A percentile compares a stretch with the other conserved stretches of the same genome.
Evolutionary conservation across 2,888 invertebrate genomes (phyloP).

Genomic region (Acrobasis repandana): DNA sequence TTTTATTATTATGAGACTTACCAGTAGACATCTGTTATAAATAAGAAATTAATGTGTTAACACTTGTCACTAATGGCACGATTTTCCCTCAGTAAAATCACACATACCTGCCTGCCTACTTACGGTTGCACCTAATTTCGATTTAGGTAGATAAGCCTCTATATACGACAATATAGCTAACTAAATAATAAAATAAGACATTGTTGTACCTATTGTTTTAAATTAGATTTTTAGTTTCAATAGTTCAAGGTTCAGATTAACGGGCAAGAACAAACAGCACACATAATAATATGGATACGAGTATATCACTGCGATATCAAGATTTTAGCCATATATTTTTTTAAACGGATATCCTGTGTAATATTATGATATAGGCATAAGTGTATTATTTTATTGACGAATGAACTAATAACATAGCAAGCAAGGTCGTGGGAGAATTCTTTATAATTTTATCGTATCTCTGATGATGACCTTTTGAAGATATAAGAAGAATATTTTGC

Average conservation of each 20-base stretch:
- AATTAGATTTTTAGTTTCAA: background rate
- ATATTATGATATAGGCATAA: conserved; percentile 6
- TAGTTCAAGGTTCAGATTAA: background rate
- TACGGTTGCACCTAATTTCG: too few species aligned
- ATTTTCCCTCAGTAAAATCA: too few species aligned
- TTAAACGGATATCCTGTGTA: conserved; percentile 15
- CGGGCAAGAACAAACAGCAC: background rate
- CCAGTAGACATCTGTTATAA: too few species aligned
- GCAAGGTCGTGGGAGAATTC: conserved; percentile 13
- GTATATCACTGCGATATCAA: background rate
- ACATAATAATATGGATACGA: too few species aligned
- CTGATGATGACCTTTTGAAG: conserved; percentile 4
- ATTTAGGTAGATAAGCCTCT: too few species aligned
- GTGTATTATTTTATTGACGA: conserved; percentile 14
- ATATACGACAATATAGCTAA: too few species aligned
- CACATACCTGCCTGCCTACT: too few species aligned
- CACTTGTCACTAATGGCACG: too few species aligned
- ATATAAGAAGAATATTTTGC: background rate
- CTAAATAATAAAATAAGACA: too few species aligned
- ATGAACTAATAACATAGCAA: background rate
- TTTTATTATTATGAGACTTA: too few species aligned
- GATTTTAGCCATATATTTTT: background rate
- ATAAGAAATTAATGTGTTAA: too few species aligned
- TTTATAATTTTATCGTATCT: conserved; percentile 11
- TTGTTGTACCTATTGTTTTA: too few species aligned